Evolutionary conservation across 2,888 invertebrate species (phyloP), one percentile per base, ranked within the genome.

Genomic region (Cancer borealis): DNA sequence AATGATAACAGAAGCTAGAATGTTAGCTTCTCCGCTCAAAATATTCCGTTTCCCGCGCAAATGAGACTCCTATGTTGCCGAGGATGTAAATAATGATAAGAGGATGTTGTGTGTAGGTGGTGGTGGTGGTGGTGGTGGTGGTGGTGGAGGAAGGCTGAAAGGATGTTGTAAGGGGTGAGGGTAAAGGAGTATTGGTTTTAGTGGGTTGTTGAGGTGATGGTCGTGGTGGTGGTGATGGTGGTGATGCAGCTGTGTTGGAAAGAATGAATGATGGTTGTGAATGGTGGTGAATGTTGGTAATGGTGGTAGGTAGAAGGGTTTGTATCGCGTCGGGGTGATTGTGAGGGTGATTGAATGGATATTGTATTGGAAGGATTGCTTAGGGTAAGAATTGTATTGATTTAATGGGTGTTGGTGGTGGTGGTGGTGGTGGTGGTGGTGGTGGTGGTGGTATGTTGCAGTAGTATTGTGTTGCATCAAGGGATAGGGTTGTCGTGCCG

Each of bases 1-100:
- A 73, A 73, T 73, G 73, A 73, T 73, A 73, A 73, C 73, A 73
- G 73, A 73, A 73, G 73, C 73, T n/a, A 73, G 73, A 73, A 17
- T 73, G 73, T 73, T n/a, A 73, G 73, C 79, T 30, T 30, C 79
- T 79, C 79, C 12, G 30, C 79, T 79, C 79, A 79, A 79, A 79
- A 79, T 79, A 79, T 79, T 79, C 79, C 79, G 26, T 79, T 79
- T 30, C 30, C 79, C 12, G 79, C 8, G 79, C 26, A 30, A 79
- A 79, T 79, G 30, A 79, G 79, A 79, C 30, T 79, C 30, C 21
- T 79, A 79, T 30, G 3, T 79, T 79, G 79, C 79, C 79, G 6
- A 30, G 30, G 14, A 30, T 79, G 79, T 79, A 79, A 30, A 79
- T 30, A 79, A 79, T 79, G 79, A 8, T 79, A 12, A 26, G 79